A percentile compares a stretch with the other conserved stretches of the same genome.
phyloP scores from a whole-genome alignment of 2,113 vertebrate genomes.

The Scophthalmus maximus region DNA sequence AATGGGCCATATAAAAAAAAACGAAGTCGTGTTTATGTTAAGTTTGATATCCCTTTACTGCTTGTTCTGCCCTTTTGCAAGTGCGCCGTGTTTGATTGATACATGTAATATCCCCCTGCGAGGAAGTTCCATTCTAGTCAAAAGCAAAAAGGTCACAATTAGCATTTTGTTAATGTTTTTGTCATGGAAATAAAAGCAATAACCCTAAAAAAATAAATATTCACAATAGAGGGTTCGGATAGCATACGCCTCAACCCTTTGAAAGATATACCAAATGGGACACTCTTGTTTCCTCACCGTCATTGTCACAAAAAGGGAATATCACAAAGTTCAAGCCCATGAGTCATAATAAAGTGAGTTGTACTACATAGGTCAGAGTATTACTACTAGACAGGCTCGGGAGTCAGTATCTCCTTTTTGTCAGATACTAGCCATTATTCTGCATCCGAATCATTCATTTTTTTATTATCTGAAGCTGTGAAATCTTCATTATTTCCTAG shows the following conservation, averaged over 20 bases:
- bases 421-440: neutral
- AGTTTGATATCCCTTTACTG: conserved; percentile 50
- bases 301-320: neutral
- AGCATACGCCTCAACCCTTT: neutral
- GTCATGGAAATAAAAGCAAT: conserved; percentile 10
- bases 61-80: conserved; percentile 57
- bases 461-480: neutral
- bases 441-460: neutral
- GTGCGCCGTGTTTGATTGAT: conserved; percentile 63
- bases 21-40: conserved; percentile 9
- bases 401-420: neutral
- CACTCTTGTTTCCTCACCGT: conserved; percentile 3
- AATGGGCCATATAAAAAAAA: conserved; percentile 28
- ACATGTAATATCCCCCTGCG: conserved; percentile 41
- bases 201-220: conserved; percentile 51
- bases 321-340: neutral
- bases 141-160: conserved; percentile 75
- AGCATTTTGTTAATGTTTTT: conserved; percentile 66
- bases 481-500: neutral
- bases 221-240: conserved; percentile 31
- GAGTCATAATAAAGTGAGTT: no score
- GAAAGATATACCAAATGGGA: neutral
- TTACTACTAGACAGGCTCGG: neutral
- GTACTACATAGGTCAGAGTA: no score
- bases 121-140: conserved; percentile 43